These are phyloP conservation scores for Neoscelio sp. DNA, from an alignment of 2,888 invertebrate genomes.

Conservation along the genomic window DNA sequence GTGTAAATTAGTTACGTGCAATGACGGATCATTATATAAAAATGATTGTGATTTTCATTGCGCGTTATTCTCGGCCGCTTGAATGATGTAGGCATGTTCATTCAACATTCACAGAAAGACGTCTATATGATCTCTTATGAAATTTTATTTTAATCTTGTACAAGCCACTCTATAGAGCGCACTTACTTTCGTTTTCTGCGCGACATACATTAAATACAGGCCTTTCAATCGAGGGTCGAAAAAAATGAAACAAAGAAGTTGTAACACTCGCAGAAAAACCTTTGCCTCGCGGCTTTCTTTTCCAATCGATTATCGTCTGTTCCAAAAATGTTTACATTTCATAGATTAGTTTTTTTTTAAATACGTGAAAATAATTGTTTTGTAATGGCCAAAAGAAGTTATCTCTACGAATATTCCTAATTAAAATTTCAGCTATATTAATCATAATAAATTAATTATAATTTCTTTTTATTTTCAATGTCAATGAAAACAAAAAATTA, in stretches of 20 bases:
- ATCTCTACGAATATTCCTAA: too few species aligned
- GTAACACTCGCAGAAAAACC: conserved; percentile 2
- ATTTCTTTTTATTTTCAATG: too few species aligned
- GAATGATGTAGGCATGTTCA: conserved; percentile 17
- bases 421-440: too few species aligned
- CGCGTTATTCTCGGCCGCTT: neutral
- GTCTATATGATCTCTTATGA: conserved; percentile 29
- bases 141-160: conserved; percentile 29
- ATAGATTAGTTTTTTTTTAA: neutral
- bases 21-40: conserved; percentile 24
- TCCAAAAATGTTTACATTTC: neutral
- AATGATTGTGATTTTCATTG: conserved; percentile 25
- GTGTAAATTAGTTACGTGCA: neutral
- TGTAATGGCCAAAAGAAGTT: too few species aligned
- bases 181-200: conserved; percentile 60
- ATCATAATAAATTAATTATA: too few species aligned
- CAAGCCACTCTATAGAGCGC: conserved; percentile 3
- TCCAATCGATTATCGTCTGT: conserved; percentile 7
- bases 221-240: conserved; percentile 49
- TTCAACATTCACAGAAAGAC: conserved; percentile 36
- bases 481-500: too few species aligned
- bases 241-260: conserved; percentile 38
- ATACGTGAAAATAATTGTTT: neutral
- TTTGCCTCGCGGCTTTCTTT: conserved; percentile 32
- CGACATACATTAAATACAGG: conserved; percentile 40